Conservation (phyloP, 2,113 vertebrate species). For the Heterocephalus glaber region DNA sequence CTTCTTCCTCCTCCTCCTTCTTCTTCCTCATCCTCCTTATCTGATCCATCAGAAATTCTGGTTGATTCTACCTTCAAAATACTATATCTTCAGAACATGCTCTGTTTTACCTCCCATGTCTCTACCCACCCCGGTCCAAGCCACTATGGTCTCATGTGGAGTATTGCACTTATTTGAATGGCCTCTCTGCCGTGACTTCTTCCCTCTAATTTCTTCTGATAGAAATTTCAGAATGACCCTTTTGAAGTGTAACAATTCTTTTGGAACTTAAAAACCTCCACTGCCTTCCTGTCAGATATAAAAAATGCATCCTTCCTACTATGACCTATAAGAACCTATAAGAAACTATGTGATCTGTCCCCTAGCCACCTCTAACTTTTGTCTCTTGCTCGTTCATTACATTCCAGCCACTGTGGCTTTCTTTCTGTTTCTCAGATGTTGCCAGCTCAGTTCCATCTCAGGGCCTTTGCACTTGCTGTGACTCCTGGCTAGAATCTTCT, state of each 20-base stretch:
- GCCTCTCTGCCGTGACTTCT: neutral
- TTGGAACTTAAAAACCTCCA: neutral
- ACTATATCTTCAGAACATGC: neutral
- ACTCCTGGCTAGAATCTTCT: conserved; percentile 35
- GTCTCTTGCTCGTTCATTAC: neutral
- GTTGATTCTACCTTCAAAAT: neutral
- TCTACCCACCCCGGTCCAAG: neutral
- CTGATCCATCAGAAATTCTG: neutral
- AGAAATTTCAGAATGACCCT: neutral
- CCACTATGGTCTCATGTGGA: neutral
- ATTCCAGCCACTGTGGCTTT: neutral
- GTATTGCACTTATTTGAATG: neutral
- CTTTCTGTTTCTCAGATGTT: neutral
- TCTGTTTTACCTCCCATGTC: neutral
- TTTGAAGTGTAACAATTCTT: neutral
- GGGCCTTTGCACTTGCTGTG: neutral
- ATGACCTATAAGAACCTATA: neutral
- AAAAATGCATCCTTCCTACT: neutral
- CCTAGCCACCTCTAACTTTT: neutral
- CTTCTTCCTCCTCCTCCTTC: neutral
- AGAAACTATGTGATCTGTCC: neutral
- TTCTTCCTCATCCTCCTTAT: neutral
- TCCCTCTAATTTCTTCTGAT: neutral
- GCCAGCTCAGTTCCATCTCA: neutral
- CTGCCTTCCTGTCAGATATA: neutral